Evolutionary conservation across 2,888 invertebrate species (phyloP).

Genomic region (Pseudococcus jackbeardsleyi): DNA sequence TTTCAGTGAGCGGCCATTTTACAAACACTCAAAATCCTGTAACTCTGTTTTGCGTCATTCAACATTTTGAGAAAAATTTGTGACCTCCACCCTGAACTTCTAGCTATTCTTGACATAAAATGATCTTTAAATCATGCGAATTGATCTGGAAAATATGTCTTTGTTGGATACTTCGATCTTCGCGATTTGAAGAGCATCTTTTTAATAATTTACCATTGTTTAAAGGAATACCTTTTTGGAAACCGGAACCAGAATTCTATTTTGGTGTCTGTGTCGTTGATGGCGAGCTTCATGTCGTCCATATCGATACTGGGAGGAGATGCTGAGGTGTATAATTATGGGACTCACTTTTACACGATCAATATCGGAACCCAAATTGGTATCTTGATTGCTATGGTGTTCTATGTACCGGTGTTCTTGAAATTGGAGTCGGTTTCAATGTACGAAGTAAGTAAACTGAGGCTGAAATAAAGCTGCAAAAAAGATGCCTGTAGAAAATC

Average conservation of each 20-base stretch:
- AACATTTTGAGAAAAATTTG: no score
- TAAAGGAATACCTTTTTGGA: conserved; percentile 85
- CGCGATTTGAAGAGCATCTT: background rate
- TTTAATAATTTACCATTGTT: background rate
- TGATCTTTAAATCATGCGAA: no score
- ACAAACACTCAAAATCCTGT: no score
- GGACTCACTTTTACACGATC: conserved; percentile 84
- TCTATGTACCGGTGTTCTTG: conserved; percentile 89
- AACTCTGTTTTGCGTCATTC: no score
- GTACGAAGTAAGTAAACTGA: conserved; percentile 77
- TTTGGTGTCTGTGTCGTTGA: conserved; percentile 88
- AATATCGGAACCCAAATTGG: conserved; percentile 83
- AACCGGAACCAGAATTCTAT: conserved; percentile 83
- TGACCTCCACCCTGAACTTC: no score
- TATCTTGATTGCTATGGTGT: conserved; percentile 82
- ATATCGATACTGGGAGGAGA: conserved; percentile 90
- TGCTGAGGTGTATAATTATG: conserved; percentile 87
- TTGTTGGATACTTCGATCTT: no score
- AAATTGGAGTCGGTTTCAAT: conserved; percentile 85
- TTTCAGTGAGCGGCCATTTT: no score
- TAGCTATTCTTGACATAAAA: no score
- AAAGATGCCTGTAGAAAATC: no score
- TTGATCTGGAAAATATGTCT: no score
- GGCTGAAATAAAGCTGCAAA: no score
- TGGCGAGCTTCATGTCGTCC: conserved; percentile 95